A percentile compares a stretch with the other conserved stretches of the same genome.
These are phyloP conservation scores for Ramphastos sulfuratus DNA, from an alignment of 2,113 vertebrate genomes.

Conservation along the genomic window DNA sequence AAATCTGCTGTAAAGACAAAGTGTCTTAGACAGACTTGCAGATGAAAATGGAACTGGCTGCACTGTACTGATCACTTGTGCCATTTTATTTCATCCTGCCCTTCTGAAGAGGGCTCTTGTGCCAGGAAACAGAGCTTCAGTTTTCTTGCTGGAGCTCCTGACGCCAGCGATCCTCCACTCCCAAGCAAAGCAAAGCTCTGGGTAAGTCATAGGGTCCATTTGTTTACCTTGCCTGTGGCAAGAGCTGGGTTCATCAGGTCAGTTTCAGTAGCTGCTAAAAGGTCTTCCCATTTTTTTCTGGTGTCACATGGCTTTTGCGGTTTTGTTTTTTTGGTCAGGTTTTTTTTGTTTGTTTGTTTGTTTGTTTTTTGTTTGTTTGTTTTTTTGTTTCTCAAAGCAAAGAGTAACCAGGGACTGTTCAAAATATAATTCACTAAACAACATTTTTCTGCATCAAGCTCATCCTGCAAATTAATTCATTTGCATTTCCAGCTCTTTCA, in stretches of 20 bases:
- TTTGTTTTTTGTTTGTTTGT: neutral
- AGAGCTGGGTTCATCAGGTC: slow-evolving; percentile 44
- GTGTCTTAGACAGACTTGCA: neutral
- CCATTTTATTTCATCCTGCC: neutral
- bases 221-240: slow-evolving; percentile 58
- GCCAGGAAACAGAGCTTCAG: neutral
- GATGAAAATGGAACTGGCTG: neutral
- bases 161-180: slow-evolving; percentile 11
- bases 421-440: slow-evolving; percentile 50
- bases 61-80: neutral
- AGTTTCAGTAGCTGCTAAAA: slow-evolving; percentile 40
- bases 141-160: slow-evolving; percentile 23
- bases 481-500: slow-evolving; percentile 59
- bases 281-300: slow-evolving; percentile 7
- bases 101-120: slow-evolving; percentile 50
- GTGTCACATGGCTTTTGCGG: slow-evolving; percentile 22
- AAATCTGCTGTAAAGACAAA: neutral
- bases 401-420: slow-evolving; percentile 33
- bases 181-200: neutral
- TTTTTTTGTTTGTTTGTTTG: neutral
- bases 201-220: slow-evolving; percentile 51
- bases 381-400: neutral
- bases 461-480: slow-evolving; percentile 54
- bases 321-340: neutral
- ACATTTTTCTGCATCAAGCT: slow-evolving; percentile 47